A percentile compares a stretch with the other conserved stretches of the same genome.
phyloP scores from a whole-genome alignment of 2,113 vertebrate genomes.

The Microcebus tavaratra region DNA sequence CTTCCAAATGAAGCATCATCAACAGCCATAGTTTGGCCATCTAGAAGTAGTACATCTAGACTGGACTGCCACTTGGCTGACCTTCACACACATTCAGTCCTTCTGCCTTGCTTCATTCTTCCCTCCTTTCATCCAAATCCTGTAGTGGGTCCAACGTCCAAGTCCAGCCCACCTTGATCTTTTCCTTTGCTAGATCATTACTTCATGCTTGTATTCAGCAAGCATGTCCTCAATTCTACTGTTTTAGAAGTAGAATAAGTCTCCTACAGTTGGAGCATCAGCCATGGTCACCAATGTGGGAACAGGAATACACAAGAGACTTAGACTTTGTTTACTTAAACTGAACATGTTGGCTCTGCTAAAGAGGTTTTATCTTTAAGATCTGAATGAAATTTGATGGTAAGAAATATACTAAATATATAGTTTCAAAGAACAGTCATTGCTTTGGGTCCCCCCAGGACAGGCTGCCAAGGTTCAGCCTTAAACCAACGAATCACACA shows the following conservation, averaged over 20 bases:
- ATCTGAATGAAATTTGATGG: neutral
- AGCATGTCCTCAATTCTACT: neutral
- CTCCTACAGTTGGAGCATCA: neutral
- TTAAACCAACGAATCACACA: conserved; percentile 7
- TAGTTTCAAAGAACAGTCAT: neutral
- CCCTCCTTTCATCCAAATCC: neutral
- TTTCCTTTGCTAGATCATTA: neutral
- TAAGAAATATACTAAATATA: neutral
- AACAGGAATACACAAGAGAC: neutral
- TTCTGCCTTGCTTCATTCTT: neutral
- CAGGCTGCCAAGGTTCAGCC: neutral
- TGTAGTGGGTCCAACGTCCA: neutral
- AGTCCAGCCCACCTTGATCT: neutral
- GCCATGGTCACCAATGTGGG: neutral
- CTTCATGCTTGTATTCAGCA: neutral
- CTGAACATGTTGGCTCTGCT: neutral
- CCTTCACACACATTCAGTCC: neutral
- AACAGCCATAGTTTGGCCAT: neutral
- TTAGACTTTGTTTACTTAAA: conserved; percentile 14
- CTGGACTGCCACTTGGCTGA: neutral
- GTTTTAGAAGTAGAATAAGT: neutral
- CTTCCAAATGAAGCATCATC: neutral
- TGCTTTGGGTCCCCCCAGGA: neutral
- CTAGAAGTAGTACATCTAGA: neutral
- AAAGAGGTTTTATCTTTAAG: neutral